Evolutionary conservation across 2,113 vertebrate species (phyloP).

Genomic region (Erinaceus europaeus): DNA sequence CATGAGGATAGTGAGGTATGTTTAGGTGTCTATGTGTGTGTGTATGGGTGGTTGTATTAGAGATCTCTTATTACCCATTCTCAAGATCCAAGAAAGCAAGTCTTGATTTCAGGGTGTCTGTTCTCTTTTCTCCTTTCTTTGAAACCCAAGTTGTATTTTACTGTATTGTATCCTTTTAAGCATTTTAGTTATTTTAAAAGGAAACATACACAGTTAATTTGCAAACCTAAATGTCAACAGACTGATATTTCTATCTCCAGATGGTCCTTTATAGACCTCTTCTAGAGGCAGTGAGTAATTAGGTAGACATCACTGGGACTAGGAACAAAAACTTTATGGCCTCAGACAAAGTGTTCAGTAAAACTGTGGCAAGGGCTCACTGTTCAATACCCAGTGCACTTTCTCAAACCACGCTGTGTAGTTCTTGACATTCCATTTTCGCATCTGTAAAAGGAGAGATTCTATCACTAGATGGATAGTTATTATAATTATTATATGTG

Average conservation of each 20-base stretch:
- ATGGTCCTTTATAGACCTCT: neutral
- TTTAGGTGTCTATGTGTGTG: no score
- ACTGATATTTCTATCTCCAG: neutral
- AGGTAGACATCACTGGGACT: neutral
- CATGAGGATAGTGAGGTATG: neutral
- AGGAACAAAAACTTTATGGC: neutral
- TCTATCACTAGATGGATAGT: neutral
- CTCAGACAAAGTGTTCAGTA: constrained; percentile 10
- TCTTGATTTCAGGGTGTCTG: neutral
- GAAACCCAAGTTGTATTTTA: neutral
- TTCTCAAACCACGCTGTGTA: neutral
- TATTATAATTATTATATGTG: constrained; percentile 4
- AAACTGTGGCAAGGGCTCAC: neutral
- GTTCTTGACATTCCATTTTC: neutral
- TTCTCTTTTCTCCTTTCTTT: neutral
- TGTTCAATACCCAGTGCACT: neutral
- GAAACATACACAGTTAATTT: neutral
- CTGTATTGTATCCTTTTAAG: neutral
- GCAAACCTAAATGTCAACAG: constrained; percentile 8
- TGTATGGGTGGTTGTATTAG: no score
- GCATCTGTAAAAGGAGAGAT: neutral
- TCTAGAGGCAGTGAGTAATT: neutral
- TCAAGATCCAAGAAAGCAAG: neutral
- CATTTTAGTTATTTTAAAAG: neutral
- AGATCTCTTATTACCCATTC: neutral